Conservation (phyloP, 2,888 invertebrate genomes). For the Drosophila villosipedis region DNA sequence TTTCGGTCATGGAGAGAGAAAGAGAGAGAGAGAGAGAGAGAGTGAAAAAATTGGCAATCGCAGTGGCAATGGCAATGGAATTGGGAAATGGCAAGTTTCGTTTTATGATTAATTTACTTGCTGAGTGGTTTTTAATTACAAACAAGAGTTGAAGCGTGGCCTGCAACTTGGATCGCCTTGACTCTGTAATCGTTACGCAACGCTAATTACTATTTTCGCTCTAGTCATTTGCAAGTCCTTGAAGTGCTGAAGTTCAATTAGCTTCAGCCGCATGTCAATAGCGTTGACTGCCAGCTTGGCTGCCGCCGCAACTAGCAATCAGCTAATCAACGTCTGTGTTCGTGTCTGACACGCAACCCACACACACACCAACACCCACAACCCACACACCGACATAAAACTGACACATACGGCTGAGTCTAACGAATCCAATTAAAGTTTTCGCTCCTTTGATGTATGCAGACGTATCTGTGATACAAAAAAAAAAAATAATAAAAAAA, state of each 20-base stretch:
- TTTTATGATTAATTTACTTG: constrained; percentile 81
- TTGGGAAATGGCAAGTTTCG: constrained; percentile 50
- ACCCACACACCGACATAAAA: constrained; percentile 5
- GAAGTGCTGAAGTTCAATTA: constrained; percentile 77
- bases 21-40: not conserved
- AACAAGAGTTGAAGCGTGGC: constrained; percentile 73
- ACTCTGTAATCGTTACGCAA: constrained; percentile 72
- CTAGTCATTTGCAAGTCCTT: constrained; percentile 81
- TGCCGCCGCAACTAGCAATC: constrained; percentile 62
- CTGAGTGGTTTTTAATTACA: constrained; percentile 81
- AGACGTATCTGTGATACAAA: constrained; percentile 58
- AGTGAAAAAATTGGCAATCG: constrained; percentile 16
- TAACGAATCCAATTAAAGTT: constrained; percentile 77
- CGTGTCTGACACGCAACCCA: constrained; percentile 31
- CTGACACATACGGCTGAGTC: constrained; percentile 39
- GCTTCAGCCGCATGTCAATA: constrained; percentile 79
- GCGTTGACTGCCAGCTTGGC: constrained; percentile 50
- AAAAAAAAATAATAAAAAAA: constrained; percentile 38
- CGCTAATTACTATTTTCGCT: constrained; percentile 80
- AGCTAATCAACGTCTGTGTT: constrained; percentile 71
- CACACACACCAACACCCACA: constrained; percentile 1
- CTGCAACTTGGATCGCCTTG: constrained; percentile 36
- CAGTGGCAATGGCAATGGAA: constrained; percentile 25
- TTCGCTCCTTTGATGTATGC: constrained; percentile 72
- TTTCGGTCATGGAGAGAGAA: not conserved